Evolutionary conservation across 1,140 invertebrate species (phyloP).

Genomic region (Ridgeia piscesae): DNA sequence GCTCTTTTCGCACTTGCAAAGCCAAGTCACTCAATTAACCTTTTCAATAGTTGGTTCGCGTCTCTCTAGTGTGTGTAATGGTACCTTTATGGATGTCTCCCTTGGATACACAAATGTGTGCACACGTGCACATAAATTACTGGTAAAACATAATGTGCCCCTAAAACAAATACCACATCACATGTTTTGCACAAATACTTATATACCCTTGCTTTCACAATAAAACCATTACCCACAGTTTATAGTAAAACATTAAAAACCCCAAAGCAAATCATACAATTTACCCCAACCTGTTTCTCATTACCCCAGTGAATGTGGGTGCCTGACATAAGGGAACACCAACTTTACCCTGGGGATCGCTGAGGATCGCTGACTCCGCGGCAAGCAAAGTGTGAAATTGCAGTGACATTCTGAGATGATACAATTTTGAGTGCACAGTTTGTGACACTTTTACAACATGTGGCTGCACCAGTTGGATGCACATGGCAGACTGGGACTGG

Average conservation of each 20-base stretch:
- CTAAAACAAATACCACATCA: background rate
- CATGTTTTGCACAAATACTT: background rate
- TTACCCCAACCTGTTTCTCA: background rate
- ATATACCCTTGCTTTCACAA: background rate
- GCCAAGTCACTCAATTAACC: too few species aligned
- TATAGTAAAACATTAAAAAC: background rate
- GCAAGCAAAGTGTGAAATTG: background rate
- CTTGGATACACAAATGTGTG: background rate
- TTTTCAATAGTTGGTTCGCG: too few species aligned
- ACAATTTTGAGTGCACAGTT: background rate
- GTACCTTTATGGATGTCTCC: too few species aligned
- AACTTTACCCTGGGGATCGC: background rate
- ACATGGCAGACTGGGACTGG: background rate
- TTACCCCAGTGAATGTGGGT: background rate
- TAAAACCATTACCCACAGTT: background rate
- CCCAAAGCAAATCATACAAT: background rate
- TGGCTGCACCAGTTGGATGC: background rate
- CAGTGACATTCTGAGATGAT: background rate
- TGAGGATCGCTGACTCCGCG: background rate
- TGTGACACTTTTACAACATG: conserved; percentile 1
- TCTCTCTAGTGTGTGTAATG: too few species aligned
- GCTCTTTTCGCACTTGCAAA: too few species aligned
- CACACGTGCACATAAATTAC: background rate
- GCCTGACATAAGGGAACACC: background rate
- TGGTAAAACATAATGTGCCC: background rate